phyloP scores from a whole-genome alignment of 92 coral and sea anemone genomes.

The Parazoanthus swiftii region DNA sequence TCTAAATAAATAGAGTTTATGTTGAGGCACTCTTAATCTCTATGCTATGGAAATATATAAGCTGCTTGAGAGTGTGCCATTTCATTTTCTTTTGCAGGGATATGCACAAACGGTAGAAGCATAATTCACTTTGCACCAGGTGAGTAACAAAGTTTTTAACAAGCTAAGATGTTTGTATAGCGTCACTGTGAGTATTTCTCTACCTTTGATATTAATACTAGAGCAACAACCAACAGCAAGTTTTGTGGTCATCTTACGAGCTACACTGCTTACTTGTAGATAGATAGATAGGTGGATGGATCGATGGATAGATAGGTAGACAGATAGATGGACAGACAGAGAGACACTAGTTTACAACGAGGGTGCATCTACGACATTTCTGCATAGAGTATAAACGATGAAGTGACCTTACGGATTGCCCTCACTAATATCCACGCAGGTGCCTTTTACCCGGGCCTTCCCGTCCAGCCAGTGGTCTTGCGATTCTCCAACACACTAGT shows the following conservation, averaged over 20 bases:
- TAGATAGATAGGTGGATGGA: too few relatives aligned
- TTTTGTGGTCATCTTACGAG: too few relatives aligned
- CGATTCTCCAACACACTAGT: constrained; percentile 49
- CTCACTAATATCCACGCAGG: constrained; percentile 28
- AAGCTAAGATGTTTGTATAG: too few relatives aligned
- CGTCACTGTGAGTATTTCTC: too few relatives aligned
- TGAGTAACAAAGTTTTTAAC: background rate
- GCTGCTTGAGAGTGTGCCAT: background rate
- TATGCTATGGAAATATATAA: background rate
- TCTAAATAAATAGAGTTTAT: background rate
- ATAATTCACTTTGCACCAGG: constrained; percentile 3
- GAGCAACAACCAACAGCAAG: background rate
- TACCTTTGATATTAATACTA: background rate
- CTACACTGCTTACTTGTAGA: too few relatives aligned
- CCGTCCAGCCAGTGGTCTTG: constrained; percentile 71
- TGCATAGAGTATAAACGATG: background rate
- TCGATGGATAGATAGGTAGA: too few relatives aligned
- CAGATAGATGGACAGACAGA: too few relatives aligned
- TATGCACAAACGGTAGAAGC: background rate
- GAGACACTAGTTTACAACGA: background rate
- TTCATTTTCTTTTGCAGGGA: background rate
- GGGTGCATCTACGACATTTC: too few relatives aligned
- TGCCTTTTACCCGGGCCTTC: constrained; percentile 63
- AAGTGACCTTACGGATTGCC: background rate
- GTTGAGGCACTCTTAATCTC: background rate